A percentile compares a stretch with the other conserved stretches of the same genome.
Conservation (phyloP, 1,140 invertebrate genomes). For the Pseudomyrmex dendroicus region DNA sequence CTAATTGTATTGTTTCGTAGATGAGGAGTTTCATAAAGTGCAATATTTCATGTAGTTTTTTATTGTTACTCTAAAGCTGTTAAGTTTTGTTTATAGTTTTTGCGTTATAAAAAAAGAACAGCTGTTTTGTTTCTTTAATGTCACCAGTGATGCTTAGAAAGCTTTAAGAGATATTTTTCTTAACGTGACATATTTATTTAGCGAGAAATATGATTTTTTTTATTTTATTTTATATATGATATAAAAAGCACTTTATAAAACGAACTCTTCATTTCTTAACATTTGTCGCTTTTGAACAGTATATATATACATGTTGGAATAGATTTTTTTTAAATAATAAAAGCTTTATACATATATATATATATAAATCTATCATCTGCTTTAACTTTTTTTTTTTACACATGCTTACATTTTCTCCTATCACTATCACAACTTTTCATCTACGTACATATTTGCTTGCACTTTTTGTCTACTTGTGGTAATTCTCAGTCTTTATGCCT, state of each 20-base stretch:
- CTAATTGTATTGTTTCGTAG: conserved; percentile 32
- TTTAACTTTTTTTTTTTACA: conserved; percentile 72
- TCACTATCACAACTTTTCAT: conserved; percentile 32
- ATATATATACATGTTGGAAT: conserved; percentile 54
- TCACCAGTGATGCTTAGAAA: conserved; percentile 16
- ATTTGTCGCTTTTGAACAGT: conserved; percentile 63
- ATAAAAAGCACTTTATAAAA: conserved; percentile 56
- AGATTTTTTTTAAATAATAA: conserved; percentile 73
- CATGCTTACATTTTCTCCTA: conserved; percentile 57
- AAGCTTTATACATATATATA: conserved; percentile 63
- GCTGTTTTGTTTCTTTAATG: conserved; percentile 69
- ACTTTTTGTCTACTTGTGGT: not conserved
- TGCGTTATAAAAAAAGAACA: conserved; percentile 61
- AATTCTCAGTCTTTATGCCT: conserved; percentile 31
- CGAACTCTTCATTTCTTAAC: conserved; percentile 55
- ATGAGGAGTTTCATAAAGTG: conserved; percentile 50
- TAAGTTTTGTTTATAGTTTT: conserved; percentile 64
- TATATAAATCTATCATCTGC: conserved; percentile 36
- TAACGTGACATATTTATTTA: too few species aligned
- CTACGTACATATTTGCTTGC: conserved; percentile 24
- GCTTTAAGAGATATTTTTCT: conserved; percentile 45
- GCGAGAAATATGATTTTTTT: conserved; percentile 28
- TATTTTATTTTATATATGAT: conserved; percentile 65
- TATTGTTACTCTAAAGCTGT: conserved; percentile 47
- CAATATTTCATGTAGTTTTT: conserved; percentile 43